phyloP scores from a whole-genome alignment of 2,888 invertebrate species.

The Oscheius onirici region DNA sequence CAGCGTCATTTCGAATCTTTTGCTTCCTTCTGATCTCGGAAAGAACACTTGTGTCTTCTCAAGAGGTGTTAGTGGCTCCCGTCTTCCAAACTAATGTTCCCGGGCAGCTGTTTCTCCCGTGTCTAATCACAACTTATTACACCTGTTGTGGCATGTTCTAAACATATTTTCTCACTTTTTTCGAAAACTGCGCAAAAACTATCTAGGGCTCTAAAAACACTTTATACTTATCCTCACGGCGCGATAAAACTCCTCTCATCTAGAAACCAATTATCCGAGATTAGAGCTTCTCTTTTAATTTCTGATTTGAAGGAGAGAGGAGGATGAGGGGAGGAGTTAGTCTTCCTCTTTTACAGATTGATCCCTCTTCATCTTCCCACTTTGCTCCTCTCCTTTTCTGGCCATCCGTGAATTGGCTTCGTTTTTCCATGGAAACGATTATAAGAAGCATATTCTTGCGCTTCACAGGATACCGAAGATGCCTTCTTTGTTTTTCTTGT shows the following conservation, averaged over 20 bases:
- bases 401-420: background rate
- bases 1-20: background rate
- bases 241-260: background rate
- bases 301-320: conserved; percentile 7
- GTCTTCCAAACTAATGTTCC: too few relatives aligned
- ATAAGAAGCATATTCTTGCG: too few relatives aligned
- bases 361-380: background rate
- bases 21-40: background rate
- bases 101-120: background rate
- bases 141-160: too few relatives aligned
- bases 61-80: too few relatives aligned
- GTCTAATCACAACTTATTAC: background rate
- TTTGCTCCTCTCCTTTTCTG: background rate
- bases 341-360: background rate
- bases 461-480: too few relatives aligned
- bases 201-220: too few relatives aligned
- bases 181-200: too few relatives aligned
- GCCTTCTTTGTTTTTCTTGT: too few relatives aligned
- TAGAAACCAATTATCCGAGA: conserved; percentile 20
- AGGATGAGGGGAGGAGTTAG: background rate
- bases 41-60: too few relatives aligned
- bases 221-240: too few relatives aligned
- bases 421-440: too few relatives aligned
- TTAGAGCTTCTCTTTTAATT: conserved; percentile 4
- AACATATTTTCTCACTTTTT: too few relatives aligned